Percentiles rank a stretch among this genome's conserved stretches.
Conservation (phyloP, 2,888 invertebrate genomes). For the Cheilosia vernalis region DNA sequence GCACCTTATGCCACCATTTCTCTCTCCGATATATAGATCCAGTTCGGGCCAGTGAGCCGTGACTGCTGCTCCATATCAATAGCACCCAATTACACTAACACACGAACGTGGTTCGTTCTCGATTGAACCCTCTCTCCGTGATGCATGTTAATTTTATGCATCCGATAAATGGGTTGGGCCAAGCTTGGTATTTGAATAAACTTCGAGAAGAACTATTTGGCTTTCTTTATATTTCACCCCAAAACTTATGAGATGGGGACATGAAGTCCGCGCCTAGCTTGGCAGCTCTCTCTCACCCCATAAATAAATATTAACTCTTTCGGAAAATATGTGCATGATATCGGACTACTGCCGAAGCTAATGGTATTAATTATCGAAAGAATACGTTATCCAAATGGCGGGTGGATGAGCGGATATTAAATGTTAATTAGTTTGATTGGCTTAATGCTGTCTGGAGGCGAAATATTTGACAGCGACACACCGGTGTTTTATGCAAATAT, state of each 20-base stretch:
- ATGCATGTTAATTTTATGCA: conserved; percentile 74
- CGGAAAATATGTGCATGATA: conserved; percentile 44
- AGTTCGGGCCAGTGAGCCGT: neutral
- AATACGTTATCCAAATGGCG: conserved; percentile 1
- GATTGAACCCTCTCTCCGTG: conserved; percentile 39
- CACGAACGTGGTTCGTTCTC: conserved; percentile 3
- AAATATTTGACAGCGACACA: conserved; percentile 56
- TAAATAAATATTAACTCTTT: conserved; percentile 67
- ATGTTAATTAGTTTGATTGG: conserved; percentile 72
- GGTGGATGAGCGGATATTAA: conserved; percentile 47
- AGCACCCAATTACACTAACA: conserved; percentile 46
- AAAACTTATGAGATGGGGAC: conserved; percentile 5
- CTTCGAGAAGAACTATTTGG: neutral
- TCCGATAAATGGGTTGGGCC: conserved; percentile 66
- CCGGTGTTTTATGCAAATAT: conserved; percentile 51
- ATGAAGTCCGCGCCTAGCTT: conserved; percentile 50
- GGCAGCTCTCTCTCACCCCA: conserved; percentile 8
- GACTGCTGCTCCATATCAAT: conserved; percentile 31
- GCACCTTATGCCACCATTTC: conserved; percentile 55
- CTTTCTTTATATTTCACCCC: conserved; percentile 1
- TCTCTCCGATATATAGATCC: conserved; percentile 33
- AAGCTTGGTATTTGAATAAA: neutral
- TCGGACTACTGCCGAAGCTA: conserved; percentile 61
- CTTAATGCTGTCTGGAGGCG: conserved; percentile 62
- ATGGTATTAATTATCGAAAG: conserved; percentile 18